Evolutionary conservation across 2,888 invertebrate species (phyloP), one percentile per base, ranked within the genome.

Genomic region (Polydrusus cervinus): DNA sequence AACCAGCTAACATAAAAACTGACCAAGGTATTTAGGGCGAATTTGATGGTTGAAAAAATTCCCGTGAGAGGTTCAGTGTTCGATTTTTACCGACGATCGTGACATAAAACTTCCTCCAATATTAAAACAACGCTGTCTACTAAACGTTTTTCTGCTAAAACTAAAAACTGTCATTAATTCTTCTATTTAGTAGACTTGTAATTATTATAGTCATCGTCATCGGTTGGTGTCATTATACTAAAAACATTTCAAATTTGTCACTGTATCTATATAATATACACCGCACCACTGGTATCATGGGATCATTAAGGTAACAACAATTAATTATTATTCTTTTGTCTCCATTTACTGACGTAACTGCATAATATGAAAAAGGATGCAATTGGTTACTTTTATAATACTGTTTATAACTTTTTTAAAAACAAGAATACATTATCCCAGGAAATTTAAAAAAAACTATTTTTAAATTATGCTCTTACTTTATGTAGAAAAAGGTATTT

Each of bases 271-370:
- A 34, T 43, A 43, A 34, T 8, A 34, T 43, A 43, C 43, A 43
- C 1, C 43, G n/a, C 43, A 43, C 3, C 1, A 43, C 43, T 13
- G 40, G 13, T 3, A 10, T 10, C 1, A n/a, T 10, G 43, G 43
- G 43, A 43, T n/a, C 43, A 43, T n/a, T 43, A n/a, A 43, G 43
- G 43, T 43, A 43, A 43, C n/a, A 43, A 43, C 9, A n/a, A 43
- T 43, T 43, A 43, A 43, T 43, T 43, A 43, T 43, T 43, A 43
- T 43, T 43, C 43, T 43, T 43, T 43, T 43, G 43, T 43, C 43
- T 43, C 13, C n/a, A 43, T 43, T 43, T 43, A 43, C 43, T 6
- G 13, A 43, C 43, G 43, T n/a, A 43, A 43, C 5, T 13, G 13
- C 43, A 43, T 13, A 43, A 43, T 43, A 10, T 43, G 13, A 43